phyloP scores from a whole-genome alignment of 1,140 invertebrate genomes.

The Yoshiicerus persimilis region DNA sequence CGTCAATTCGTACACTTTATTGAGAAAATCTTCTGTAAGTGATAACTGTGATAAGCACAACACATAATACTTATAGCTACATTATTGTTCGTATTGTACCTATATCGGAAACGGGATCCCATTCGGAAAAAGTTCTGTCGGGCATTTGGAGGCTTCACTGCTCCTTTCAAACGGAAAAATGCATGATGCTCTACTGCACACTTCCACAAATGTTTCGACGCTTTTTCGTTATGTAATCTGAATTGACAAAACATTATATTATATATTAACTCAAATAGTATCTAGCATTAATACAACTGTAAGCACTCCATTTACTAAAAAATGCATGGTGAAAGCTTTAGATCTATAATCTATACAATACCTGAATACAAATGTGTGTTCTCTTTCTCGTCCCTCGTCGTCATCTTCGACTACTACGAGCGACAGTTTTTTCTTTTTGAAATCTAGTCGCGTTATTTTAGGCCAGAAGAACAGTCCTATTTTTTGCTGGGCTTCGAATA shows the following conservation, averaged over 20 bases:
- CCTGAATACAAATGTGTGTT: constrained; percentile 88
- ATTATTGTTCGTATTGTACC: constrained; percentile 57
- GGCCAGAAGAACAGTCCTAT: constrained; percentile 98
- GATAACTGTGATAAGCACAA: no score
- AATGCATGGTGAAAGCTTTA: background rate
- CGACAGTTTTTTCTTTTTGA: constrained; percentile 94
- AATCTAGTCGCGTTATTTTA: constrained; percentile 76
- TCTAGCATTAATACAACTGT: background rate
- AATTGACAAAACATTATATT: constrained; percentile 51
- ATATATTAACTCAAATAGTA: background rate
- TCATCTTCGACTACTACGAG: constrained; percentile 95
- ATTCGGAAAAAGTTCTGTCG: constrained; percentile 95
- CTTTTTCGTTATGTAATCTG: constrained; percentile 90
- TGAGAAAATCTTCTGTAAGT: no score
- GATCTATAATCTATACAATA: constrained; percentile 47
- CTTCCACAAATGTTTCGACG: constrained; percentile 99
- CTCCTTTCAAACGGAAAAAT: constrained; percentile 91
- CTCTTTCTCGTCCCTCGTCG: constrained; percentile 87
- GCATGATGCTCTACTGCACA: constrained; percentile 99
- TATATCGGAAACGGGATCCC: constrained; percentile 94
- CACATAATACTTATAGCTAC: background rate
- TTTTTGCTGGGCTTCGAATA: constrained; percentile 92
- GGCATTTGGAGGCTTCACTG: constrained; percentile 82
- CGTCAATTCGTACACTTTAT: no score
- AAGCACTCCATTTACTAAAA: background rate